These are phyloP conservation scores for Amblyornis subalaris DNA, from an alignment of 2,113 vertebrate species.

Conservation along the genomic window DNA sequence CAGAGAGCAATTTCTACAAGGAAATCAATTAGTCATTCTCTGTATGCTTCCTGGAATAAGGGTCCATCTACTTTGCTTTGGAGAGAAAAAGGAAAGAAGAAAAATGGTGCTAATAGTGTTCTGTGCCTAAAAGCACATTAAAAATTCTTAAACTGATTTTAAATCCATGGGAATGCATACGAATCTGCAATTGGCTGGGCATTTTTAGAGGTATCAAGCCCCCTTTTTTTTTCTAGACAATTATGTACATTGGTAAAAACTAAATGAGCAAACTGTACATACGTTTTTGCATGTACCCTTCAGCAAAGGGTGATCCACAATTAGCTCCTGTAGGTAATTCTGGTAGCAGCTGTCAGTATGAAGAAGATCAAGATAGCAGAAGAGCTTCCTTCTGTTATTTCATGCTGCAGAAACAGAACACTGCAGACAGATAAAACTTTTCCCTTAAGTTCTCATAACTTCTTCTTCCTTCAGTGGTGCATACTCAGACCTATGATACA, in stretches of 20 bases:
- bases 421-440: not conserved
- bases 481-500: not conserved
- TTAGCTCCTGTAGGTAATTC: not conserved
- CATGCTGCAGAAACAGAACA: not conserved
- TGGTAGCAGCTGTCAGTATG: not conserved
- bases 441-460: not conserved
- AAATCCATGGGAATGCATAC: not conserved
- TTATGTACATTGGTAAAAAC: not conserved
- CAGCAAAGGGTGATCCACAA: not conserved
- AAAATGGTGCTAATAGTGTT: not conserved
- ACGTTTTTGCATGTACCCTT: not conserved
- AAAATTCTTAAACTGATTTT: not conserved
- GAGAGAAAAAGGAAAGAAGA: not conserved
- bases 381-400: not conserved
- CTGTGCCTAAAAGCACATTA: not conserved
- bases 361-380: not conserved
- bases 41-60: fast-evolving
- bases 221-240: not conserved
- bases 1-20: not conserved
- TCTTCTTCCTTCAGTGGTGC: not conserved
- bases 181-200: not conserved
- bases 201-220: not conserved
- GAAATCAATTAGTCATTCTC: not conserved
- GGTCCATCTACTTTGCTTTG: not conserved
- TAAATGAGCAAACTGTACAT: not conserved